These are phyloP conservation scores for Lottia gigantea DNA, from an alignment of 2,888 invertebrate species.

Conservation along the genomic window DNA sequence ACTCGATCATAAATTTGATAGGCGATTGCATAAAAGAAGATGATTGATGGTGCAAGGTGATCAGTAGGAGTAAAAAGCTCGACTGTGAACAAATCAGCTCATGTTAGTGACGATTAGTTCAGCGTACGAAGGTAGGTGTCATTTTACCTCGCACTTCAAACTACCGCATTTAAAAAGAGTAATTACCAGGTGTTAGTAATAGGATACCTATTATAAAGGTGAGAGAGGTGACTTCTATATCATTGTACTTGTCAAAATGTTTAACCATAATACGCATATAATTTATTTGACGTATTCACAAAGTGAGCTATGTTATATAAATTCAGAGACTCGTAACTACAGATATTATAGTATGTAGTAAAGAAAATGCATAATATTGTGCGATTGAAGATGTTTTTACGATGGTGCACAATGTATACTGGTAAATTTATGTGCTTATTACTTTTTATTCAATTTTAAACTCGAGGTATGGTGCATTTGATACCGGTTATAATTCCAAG, in stretches of 20 bases:
- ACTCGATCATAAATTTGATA: background rate
- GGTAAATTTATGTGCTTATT: no score
- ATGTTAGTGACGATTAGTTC: background rate
- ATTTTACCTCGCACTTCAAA: background rate
- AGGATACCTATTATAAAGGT: background rate
- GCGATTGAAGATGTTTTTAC: no score
- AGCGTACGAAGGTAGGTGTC: background rate
- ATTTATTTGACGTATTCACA: no score
- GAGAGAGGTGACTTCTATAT: background rate
- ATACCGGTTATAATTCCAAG: no score
- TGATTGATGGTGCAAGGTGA: background rate
- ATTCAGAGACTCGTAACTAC: no score
- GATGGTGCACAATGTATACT: no score
- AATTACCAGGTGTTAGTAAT: background rate
- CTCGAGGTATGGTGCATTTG: no score
- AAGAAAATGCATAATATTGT: no score
- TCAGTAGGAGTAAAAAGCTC: background rate
- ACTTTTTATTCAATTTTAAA: no score
- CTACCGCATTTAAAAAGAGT: background rate
- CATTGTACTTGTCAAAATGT: background rate
- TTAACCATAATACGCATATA: no score
- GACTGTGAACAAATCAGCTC: slow-evolving; percentile 2
- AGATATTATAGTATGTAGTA: no score
- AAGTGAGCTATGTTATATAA: no score
- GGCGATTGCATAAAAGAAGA: slow-evolving; percentile 3